phyloP scores from a whole-genome alignment of 2,797 vertebrate genomes.

The Catamblyrhynchus diadema region DNA sequence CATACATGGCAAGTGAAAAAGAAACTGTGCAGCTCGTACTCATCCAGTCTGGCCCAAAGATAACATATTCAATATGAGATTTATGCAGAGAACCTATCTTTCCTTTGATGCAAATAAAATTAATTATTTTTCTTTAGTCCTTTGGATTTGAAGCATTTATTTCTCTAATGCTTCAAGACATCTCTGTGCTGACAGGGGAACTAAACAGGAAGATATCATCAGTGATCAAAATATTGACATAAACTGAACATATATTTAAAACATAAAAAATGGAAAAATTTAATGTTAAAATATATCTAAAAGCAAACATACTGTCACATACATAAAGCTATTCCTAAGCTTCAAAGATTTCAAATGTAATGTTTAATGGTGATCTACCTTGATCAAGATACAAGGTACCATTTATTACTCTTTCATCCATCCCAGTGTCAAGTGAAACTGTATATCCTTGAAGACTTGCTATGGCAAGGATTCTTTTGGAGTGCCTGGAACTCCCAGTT shows the following conservation, averaged over 20 bases:
- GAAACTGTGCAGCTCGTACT: neutral
- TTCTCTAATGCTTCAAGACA: neutral
- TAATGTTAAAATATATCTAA: neutral
- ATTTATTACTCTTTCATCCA: neutral
- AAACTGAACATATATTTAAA: neutral
- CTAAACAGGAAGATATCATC: neutral
- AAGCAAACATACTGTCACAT: neutral
- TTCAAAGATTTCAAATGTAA: neutral
- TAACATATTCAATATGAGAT: neutral
- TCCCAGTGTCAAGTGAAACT: neutral
- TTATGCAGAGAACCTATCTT: neutral
- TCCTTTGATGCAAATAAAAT: neutral
- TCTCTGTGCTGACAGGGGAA: neutral
- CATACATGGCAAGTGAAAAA: neutral
- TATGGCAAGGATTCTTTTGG: neutral
- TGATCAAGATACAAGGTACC: neutral
- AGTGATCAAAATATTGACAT: neutral
- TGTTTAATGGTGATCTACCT: neutral
- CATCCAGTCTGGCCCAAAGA: neutral
- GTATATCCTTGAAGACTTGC: accelerated
- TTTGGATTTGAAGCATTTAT: neutral
- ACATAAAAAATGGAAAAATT: neutral
- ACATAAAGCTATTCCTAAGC: neutral
- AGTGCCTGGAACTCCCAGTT: neutral
- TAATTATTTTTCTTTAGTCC: neutral